phyloP scores from a whole-genome alignment of 2,888 invertebrate genomes.

The Lathronympha strigana region DNA sequence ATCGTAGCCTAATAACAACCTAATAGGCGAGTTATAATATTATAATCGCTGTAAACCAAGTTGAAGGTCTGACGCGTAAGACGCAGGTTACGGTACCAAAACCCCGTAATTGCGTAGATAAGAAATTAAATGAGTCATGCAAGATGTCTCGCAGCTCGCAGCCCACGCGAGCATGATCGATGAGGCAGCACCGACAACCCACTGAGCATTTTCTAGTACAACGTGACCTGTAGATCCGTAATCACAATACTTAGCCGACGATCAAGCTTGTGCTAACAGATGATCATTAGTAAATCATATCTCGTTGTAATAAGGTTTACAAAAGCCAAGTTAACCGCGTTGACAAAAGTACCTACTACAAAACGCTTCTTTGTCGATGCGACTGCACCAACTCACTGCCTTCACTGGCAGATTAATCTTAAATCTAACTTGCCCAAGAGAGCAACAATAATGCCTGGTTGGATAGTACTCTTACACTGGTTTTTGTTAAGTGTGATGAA shows the following conservation, averaged over 20 bases:
- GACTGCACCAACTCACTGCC: neutral
- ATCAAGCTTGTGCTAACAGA: neutral
- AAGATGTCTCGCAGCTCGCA: constrained; percentile 45
- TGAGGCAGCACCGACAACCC: constrained; percentile 51
- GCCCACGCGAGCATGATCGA: constrained; percentile 46
- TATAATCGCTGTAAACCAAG: neutral
- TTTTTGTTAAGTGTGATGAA: neutral
- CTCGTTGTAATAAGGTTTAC: neutral
- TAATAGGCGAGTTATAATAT: neutral
- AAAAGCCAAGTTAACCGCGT: neutral
- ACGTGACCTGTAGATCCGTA: neutral
- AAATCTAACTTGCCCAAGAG: neutral
- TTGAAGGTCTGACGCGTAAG: constrained; percentile 16
- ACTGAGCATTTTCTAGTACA: constrained; percentile 41
- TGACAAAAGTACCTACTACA: neutral
- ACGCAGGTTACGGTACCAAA: constrained; percentile 37
- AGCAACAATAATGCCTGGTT: neutral
- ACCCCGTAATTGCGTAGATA: constrained; percentile 40
- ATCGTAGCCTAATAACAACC: constrained; percentile 3
- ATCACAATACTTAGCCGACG: neutral
- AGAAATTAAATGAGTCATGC: constrained; percentile 51
- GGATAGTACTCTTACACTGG: neutral
- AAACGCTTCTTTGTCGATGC: neutral
- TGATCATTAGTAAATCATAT: neutral
- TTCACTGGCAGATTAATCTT: neutral